Conservation (phyloP, 1,140 invertebrate genomes). For the Pachyrhynchus sulphureomaculatus region DNA sequence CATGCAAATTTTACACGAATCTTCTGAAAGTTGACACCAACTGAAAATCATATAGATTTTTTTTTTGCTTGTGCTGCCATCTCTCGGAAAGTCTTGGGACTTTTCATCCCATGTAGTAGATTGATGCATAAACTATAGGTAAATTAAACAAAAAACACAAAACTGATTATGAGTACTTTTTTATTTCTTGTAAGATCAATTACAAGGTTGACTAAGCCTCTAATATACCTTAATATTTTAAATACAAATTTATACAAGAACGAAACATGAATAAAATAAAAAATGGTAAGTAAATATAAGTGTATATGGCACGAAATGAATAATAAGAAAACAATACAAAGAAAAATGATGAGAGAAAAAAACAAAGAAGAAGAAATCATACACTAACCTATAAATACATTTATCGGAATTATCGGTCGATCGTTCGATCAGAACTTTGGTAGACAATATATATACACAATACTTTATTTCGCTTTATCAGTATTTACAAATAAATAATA, state of each 20-base stretch:
- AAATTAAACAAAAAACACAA: neutral
- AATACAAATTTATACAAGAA: constrained; percentile 1
- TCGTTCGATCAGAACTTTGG: constrained; percentile 38
- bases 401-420: constrained; percentile 21
- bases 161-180: neutral
- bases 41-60: no score
- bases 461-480: constrained; percentile 15
- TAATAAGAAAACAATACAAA: neutral
- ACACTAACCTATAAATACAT: constrained; percentile 20
- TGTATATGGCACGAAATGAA: constrained; percentile 16
- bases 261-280: neutral
- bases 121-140: no score
- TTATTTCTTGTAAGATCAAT: constrained; percentile 1
- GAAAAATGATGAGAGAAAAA: constrained; percentile 3
- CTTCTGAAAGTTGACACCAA: no score
- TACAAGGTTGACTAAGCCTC: neutral
- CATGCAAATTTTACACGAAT: no score
- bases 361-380: constrained; percentile 11
- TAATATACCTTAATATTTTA: neutral
- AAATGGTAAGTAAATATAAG: neutral
- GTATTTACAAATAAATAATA: constrained; percentile 40
- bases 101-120: no score
- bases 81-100: no score
- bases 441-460: constrained; percentile 35
- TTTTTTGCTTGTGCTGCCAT: no score